phyloP scores from a whole-genome alignment of 2,113 vertebrate species.

The Dolichallabes microphthalmus region DNA sequence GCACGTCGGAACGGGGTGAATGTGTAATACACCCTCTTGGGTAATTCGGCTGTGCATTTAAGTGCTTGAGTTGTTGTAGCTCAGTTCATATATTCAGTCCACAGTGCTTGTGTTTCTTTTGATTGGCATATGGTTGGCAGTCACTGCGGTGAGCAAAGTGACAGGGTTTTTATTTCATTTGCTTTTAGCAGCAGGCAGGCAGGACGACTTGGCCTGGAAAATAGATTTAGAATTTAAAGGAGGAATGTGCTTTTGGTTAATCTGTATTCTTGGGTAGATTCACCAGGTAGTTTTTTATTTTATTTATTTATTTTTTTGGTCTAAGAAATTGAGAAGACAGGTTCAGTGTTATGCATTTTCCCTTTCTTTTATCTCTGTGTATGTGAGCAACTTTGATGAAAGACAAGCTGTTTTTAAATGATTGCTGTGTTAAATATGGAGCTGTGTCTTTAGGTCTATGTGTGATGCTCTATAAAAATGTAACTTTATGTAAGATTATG shows the following conservation, averaged over 20 bases:
- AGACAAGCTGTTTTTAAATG: not conserved
- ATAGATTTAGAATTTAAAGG: slow-evolving; percentile 28
- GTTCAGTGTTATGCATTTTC: not conserved
- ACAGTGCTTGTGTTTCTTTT: slow-evolving; percentile 27
- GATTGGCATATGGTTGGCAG: slow-evolving; percentile 46
- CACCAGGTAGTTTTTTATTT: not conserved
- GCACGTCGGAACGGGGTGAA: not conserved
- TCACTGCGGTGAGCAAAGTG: slow-evolving; percentile 19
- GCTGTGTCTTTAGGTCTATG: not conserved
- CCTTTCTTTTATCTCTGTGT: not conserved
- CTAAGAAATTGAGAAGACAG: not conserved
- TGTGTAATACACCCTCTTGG: not conserved
- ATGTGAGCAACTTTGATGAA: not conserved
- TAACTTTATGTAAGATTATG: slow-evolving; percentile 71
- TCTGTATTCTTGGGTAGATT: slow-evolving; percentile 1
- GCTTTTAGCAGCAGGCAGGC: slow-evolving; percentile 22
- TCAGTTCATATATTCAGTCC: slow-evolving; percentile 33
- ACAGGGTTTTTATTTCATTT: slow-evolving; percentile 44
- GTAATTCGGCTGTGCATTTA: not conserved
- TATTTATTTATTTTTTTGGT: not conserved
- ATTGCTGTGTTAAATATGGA: not conserved
- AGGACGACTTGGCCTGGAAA: slow-evolving; percentile 1
- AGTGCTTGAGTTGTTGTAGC: not conserved
- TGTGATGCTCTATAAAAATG: slow-evolving; percentile 36
- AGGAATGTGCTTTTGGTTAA: slow-evolving; percentile 12